Conservation (phyloP, 2,113 vertebrate species). For the Megaceryle torquata region DNA sequence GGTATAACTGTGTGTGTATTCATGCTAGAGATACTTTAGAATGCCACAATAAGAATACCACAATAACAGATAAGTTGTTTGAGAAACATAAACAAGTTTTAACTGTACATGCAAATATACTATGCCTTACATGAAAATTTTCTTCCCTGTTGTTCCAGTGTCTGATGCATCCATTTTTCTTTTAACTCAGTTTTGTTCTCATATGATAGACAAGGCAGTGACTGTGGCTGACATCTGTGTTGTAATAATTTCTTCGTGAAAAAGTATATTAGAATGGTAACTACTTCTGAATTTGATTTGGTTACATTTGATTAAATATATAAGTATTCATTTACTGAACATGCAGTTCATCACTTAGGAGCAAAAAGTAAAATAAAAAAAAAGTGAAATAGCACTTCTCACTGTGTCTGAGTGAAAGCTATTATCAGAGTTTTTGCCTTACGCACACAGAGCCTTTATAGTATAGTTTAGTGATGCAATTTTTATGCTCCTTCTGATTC, state of each 20-base stretch:
- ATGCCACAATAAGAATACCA: not conserved
- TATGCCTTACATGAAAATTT: not conserved
- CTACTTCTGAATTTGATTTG: not conserved
- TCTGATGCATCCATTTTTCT: not conserved
- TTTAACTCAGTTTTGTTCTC: not conserved
- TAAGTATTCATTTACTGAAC: not conserved
- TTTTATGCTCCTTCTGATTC: not conserved
- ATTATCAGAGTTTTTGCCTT: not conserved
- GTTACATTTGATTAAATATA: not conserved
- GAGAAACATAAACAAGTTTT: not conserved
- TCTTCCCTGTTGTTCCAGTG: not conserved
- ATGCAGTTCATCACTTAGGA: not conserved
- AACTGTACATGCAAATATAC: not conserved
- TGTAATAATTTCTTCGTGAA: not conserved
- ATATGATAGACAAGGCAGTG: not conserved
- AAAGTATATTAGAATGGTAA: not conserved
- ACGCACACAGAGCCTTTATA: not conserved
- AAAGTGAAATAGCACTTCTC: not conserved
- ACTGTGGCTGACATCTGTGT: not conserved
- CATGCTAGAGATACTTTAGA: not conserved
- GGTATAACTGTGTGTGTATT: slow-evolving; percentile 70
- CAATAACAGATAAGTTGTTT: not conserved
- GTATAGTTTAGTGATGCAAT: not conserved
- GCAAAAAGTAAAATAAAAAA: not conserved
- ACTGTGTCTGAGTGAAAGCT: not conserved